These are phyloP conservation scores for Zhuqinia jingwanae DNA, from an alignment of 2,888 invertebrate genomes.

Conservation along the genomic window DNA sequence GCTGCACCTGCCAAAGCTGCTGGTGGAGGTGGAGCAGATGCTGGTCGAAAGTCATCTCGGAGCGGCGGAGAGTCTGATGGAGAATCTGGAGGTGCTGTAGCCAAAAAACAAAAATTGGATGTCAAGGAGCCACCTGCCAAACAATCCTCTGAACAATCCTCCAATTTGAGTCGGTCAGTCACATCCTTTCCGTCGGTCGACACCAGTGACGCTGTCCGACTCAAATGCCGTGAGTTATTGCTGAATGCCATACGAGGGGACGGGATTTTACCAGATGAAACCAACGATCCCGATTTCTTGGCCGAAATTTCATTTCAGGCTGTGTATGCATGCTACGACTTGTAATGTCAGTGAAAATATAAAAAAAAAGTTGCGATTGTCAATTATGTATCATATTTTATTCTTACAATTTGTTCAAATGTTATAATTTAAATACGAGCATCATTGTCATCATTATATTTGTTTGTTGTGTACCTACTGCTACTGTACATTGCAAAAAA, in stretches of 20 bases:
- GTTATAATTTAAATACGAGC: too few relatives aligned
- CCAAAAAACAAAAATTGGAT: conserved; percentile 73
- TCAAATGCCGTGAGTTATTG: conserved; percentile 96
- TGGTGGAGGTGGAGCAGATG: too few relatives aligned
- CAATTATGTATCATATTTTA: too few relatives aligned
- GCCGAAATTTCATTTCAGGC: too few relatives aligned
- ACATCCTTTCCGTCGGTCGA: conserved; percentile 76
- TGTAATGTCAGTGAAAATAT: too few relatives aligned
- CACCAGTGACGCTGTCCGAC: conserved; percentile 86
- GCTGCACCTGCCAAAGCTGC: neutral
- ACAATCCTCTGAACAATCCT: neutral
- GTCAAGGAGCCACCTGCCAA: conserved; percentile 63
- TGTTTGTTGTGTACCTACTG: too few relatives aligned
- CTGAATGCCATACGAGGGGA: conserved; percentile 90
- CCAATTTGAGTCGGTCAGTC: conserved; percentile 28
- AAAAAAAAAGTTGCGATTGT: too few relatives aligned
- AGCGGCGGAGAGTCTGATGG: conserved; percentile 63
- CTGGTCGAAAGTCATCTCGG: too few relatives aligned
- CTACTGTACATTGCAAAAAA: too few relatives aligned
- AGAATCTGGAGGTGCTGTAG: conserved; percentile 73
- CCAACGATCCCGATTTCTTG: conserved; percentile 92
- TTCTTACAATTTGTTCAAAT: too few relatives aligned
- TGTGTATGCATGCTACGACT: too few relatives aligned
- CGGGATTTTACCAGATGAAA: conserved; percentile 84
- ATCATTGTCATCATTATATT: too few relatives aligned